Percentiles rank a stretch among this genome's conserved stretches.
These are phyloP conservation scores for Gallinago nigripennis DNA, from an alignment of 2,797 vertebrate species.

Conservation along the genomic window DNA sequence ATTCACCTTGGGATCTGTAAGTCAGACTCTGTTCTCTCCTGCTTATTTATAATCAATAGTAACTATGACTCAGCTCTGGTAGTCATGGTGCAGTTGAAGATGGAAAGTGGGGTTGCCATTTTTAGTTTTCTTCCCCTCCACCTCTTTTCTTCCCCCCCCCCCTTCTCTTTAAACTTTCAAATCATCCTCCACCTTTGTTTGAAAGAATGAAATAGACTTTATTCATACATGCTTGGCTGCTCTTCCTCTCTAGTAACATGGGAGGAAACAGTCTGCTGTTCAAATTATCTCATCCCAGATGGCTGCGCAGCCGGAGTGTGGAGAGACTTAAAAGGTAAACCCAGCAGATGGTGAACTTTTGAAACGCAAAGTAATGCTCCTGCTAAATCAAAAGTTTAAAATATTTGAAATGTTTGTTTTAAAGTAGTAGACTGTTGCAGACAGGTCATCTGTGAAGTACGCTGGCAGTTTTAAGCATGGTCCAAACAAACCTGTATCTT, in stretches of 20 bases:
- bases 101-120: constrained; percentile 6
- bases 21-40: neutral
- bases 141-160: no score
- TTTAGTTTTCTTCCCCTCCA: constrained; percentile 12
- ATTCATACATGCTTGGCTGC: constrained; percentile 72
- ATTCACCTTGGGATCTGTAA: constrained; percentile 47
- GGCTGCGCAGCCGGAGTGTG: constrained; percentile 56
- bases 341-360: constrained; percentile 70
- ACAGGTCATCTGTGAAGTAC: constrained; percentile 43
- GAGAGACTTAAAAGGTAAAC: constrained; percentile 70
- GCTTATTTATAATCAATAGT: constrained; percentile 38
- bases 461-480: neutral
- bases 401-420: constrained; percentile 61
- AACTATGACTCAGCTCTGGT: constrained; percentile 61
- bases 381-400: constrained; percentile 66
- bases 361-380: constrained; percentile 49
- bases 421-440: constrained; percentile 39
- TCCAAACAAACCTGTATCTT: neutral
- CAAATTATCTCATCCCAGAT: constrained; percentile 71
- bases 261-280: constrained; percentile 70
- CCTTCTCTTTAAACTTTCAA: neutral
- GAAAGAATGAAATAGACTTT: constrained; percentile 71
- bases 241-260: constrained; percentile 70
- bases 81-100: constrained; percentile 42
- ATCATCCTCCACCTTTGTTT: constrained; percentile 66